Base-by-base conservation (phyloP, 2,888 invertebrate genomes). In the Macaria notata region DNA sequence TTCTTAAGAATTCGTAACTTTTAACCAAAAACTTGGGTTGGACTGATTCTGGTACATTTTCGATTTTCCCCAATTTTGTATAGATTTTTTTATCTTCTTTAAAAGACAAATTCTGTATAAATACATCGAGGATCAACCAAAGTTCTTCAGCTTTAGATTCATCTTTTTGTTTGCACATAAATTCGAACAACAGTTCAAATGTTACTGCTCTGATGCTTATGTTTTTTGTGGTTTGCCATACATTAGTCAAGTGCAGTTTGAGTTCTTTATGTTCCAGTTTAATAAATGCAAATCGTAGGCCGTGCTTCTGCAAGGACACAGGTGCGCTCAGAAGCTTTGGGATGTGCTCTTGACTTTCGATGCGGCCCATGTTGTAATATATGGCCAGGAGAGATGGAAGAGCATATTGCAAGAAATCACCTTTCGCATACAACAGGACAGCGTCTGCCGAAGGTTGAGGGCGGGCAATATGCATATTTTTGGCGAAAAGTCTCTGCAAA, bases 251-350 rank as follows among this genome's bases (percentile, higher is more conserved):
- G 55, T 79, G 63, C 58, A 70, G 60, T 66, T 73, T 73, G 4
- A 82, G 57, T 45, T 76, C 74, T 9, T 73, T 65, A 8, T 71
- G 64, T 51, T 76, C 68, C 29, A 86, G 64, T 61, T 81, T 84
- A 4, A 50, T 57, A 57, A 79, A 81, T 31, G 81, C 80, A 39
- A 83, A 60, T 39, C 84, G 76, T 47, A 86, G 79, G 0, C 81
- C 84, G 63, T 86, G 85, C 64, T 87, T 87, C 64, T 86, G 86
- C 39, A 87, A 59, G 4, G 86, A 86, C 3, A 86, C 84, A 7
- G 79, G 83, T 3, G 79, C 67, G 68, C 81, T 70, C 7, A 83
- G 59, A 50, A 88, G 61, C 57, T 76, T 73, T 3, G 73, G 73
- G 43, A 86, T 70, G 59, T 75, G 69, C 54, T 72, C 65, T 43